Conservation (phyloP, 35 echinoderm and acorn worm genomes). For the Apostichopus californicus region DNA sequence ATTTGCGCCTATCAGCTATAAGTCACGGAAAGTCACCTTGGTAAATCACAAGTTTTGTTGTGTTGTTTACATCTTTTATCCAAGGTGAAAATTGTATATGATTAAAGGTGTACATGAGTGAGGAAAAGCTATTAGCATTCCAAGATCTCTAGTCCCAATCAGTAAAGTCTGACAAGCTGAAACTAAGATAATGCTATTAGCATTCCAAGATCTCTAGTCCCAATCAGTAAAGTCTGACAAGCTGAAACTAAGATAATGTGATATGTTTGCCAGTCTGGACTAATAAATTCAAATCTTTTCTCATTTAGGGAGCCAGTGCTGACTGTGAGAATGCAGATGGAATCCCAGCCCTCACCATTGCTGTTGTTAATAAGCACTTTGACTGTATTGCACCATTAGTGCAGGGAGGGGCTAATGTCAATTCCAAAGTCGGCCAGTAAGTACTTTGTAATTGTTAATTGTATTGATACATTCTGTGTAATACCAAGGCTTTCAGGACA, state of each 20-base stretch:
- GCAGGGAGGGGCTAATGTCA: conserved; percentile 78
- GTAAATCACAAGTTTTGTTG: no score
- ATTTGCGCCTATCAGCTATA: no score
- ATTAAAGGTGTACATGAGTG: no score
- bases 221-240: background rate
- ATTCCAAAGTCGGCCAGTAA: conserved; percentile 95
- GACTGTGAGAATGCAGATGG: conserved; percentile 89
- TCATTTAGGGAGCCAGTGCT: conserved; percentile 75
- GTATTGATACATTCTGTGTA: background rate
- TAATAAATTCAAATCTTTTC: background rate
- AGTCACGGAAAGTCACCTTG: no score
- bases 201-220: no score
- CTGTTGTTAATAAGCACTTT: conserved; percentile 85
- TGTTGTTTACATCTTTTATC: no score
- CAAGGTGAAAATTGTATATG: no score
- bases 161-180: background rate
- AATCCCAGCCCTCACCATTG: conserved; percentile 78
- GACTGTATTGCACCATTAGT: conserved; percentile 72
- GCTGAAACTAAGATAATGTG: background rate
- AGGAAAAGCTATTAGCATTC: no score
- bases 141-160: no score
- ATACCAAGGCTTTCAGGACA: background rate
- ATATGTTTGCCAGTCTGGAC: no score
- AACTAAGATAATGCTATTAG: background rate
- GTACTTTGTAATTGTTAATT: conserved; percentile 17